Conservation (phyloP, 1,140 invertebrate genomes). For the Drepana arcuata region DNA sequence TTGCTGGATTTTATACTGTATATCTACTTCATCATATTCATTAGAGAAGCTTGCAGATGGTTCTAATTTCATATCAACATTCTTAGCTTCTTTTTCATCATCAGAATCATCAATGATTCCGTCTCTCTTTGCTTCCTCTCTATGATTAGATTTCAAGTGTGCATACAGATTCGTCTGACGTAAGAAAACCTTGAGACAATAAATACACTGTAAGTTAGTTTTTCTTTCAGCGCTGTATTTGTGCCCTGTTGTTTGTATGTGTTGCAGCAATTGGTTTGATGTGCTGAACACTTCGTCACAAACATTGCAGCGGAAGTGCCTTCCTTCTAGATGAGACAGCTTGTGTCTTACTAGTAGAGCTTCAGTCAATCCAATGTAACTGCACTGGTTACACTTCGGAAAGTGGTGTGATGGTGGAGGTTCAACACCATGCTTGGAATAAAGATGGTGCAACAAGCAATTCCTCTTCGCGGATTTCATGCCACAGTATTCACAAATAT, state of each 20-base stretch:
- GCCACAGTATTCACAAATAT: conserved; percentile 89
- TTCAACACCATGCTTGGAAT: conserved; percentile 83
- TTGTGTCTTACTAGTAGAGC: conserved; percentile 78
- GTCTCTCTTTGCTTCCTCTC: conserved; percentile 73
- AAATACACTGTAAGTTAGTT: conserved; percentile 75
- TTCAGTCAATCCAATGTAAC: conserved; percentile 81
- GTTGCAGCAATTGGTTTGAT: conserved; percentile 61
- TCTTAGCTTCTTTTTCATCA: conserved; percentile 56
- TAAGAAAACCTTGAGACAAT: conserved; percentile 78
- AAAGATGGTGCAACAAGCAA: conserved; percentile 84
- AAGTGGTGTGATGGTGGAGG: conserved; percentile 80
- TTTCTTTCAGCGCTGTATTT: conserved; percentile 66
- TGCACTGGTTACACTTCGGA: conserved; percentile 84
- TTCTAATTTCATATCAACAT: conserved; percentile 44
- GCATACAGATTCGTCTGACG: conserved; percentile 77
- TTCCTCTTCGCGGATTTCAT: conserved; percentile 83
- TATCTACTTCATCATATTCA: conserved; percentile 42
- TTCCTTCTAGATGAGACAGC: conserved; percentile 66
- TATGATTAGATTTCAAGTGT: conserved; percentile 77
- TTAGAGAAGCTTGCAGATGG: conserved; percentile 35
- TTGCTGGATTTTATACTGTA: conserved; percentile 51
- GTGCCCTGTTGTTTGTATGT: conserved; percentile 73
- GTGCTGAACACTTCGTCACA: conserved; percentile 71
- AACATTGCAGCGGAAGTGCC: conserved; percentile 60
- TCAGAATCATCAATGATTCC: conserved; percentile 77